Evolutionary conservation across 1,140 invertebrate species (phyloP).

Genomic region (Bombus pyrosoma): DNA sequence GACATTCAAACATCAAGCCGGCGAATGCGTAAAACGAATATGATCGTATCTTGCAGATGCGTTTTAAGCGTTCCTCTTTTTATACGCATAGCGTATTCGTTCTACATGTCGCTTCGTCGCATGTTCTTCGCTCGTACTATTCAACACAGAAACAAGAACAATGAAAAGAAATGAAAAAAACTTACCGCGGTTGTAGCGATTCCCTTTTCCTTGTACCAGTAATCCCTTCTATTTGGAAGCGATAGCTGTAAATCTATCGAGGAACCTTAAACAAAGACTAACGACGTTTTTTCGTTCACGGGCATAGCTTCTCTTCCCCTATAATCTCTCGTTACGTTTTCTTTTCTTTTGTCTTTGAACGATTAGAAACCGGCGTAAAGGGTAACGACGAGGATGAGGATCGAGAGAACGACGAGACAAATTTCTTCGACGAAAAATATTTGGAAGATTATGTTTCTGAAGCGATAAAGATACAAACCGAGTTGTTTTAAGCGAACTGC

Average conservation of each 20-base stretch:
- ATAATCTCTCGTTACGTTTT: background rate
- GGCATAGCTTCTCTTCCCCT: constrained; percentile 41
- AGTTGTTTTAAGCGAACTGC: background rate
- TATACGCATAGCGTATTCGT: background rate
- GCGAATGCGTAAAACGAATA: background rate
- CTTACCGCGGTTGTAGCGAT: constrained; percentile 41
- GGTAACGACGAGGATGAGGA: background rate
- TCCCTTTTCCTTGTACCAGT: constrained; percentile 10
- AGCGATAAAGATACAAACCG: background rate
- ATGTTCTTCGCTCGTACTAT: background rate
- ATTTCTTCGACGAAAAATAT: background rate
- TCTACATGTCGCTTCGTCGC: background rate
- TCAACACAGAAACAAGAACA: background rate
- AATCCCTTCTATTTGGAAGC: background rate
- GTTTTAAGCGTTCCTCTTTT: background rate
- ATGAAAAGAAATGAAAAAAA: background rate
- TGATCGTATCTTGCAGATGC: background rate
- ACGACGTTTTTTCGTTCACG: constrained; percentile 39
- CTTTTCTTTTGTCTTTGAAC: background rate
- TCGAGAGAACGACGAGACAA: too few relatives aligned
- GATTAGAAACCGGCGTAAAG: background rate
- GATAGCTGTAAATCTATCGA: constrained; percentile 5
- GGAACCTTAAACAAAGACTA: constrained; percentile 40
- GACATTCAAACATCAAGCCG: background rate
- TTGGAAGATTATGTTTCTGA: too few relatives aligned